Evolutionary conservation across 2,797 vertebrate species (phyloP).

Genomic region (Parauchenoglanis ngamensis): DNA sequence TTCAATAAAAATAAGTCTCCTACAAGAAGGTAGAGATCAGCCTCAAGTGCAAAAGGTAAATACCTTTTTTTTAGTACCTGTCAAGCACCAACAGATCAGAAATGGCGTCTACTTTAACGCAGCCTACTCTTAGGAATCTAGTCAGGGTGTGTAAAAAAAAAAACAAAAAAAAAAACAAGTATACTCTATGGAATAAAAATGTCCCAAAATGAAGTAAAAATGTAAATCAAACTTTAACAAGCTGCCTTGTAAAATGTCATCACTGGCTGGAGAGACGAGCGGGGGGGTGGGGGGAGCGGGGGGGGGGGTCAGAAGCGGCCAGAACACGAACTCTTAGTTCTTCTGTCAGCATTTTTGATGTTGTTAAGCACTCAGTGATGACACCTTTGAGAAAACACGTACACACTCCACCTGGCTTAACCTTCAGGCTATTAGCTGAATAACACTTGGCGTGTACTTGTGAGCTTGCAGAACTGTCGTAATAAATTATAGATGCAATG

Average conservation of each 20-base stretch:
- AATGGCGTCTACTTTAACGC: background rate
- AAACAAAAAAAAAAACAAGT: background rate
- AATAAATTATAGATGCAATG: slow-evolving; percentile 35
- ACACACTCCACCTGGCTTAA: slow-evolving; percentile 45
- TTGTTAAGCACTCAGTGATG: slow-evolving; percentile 4
- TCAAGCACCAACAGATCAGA: background rate
- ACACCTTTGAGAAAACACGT: slow-evolving; percentile 24
- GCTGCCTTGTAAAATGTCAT: background rate
- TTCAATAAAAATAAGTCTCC: background rate
- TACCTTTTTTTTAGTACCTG: background rate
- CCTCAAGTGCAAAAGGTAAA: background rate
- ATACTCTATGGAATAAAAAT: background rate
- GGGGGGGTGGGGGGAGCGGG: background rate
- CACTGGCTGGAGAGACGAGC: background rate
- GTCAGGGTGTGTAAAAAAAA: background rate
- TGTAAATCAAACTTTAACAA: background rate
- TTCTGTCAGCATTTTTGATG: slow-evolving; percentile 6
- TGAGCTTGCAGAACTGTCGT: slow-evolving; percentile 34
- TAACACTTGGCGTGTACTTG: slow-evolving; percentile 32
- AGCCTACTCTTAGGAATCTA: too few relatives aligned
- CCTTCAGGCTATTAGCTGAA: slow-evolving; percentile 41
- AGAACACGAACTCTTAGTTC: background rate
- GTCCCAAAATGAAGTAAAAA: background rate
- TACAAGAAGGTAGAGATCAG: background rate
- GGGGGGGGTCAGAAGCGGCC: background rate